These are phyloP conservation scores for Coilia nasus DNA, from an alignment of 2,797 vertebrate genomes.

Conservation along the genomic window DNA sequence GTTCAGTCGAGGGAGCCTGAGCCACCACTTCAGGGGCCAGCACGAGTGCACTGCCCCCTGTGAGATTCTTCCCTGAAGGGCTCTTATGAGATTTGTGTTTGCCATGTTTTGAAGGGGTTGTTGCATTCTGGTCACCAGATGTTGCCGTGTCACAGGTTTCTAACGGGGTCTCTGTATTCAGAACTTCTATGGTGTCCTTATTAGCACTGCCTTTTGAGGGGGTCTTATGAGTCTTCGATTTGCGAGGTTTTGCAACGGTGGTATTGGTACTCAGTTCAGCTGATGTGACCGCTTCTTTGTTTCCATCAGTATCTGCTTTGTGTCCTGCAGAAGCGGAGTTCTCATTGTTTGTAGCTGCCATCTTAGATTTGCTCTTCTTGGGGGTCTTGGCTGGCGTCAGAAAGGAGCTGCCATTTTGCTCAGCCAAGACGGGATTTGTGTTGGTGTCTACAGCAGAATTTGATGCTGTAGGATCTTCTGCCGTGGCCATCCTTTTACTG, in stretches of 20 bases:
- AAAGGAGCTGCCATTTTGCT: slow-evolving; percentile 12
- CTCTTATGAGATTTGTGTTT: neutral
- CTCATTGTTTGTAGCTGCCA: neutral
- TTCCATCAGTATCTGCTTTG: neutral
- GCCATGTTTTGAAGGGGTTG: neutral
- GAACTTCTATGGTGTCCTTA: neutral
- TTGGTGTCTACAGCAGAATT: neutral
- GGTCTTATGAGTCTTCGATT: neutral
- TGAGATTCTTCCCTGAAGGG: neutral
- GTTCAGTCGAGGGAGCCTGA: neutral
- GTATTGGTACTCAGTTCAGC: neutral
- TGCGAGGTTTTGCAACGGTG: neutral
- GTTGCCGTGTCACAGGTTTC: neutral
- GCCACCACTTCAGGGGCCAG: neutral
- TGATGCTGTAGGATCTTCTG: neutral
- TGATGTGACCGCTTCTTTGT: neutral
- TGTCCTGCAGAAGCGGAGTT: neutral
- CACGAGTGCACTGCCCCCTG: neutral
- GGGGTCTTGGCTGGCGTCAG: neutral
- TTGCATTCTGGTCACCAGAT: neutral
- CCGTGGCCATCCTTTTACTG: neutral
- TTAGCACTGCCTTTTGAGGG: neutral
- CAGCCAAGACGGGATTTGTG: neutral
- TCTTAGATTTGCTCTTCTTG: slow-evolving; percentile 39
- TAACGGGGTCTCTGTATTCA: neutral